These are phyloP conservation scores for Erannis defoliaria DNA, from an alignment of 2,888 invertebrate species.

Conservation along the genomic window DNA sequence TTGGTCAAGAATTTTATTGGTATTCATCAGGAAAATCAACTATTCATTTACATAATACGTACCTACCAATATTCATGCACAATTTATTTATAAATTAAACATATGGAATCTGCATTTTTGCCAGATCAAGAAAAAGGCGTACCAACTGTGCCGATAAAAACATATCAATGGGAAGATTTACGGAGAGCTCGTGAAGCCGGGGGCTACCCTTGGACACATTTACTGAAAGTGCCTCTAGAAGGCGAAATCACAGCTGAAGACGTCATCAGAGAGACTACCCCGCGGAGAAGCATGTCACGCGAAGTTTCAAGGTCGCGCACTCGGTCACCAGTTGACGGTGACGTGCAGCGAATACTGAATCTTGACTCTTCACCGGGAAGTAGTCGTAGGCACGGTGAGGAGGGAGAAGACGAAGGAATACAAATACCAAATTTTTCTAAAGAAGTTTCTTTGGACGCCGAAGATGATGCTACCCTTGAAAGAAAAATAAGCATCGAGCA, in stretches of 20 bases:
- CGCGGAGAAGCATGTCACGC: slow-evolving; percentile 81
- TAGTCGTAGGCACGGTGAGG: slow-evolving; percentile 79
- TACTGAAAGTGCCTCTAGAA: slow-evolving; percentile 88
- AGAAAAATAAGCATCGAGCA: slow-evolving; percentile 64
- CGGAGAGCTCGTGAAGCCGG: slow-evolving; percentile 90
- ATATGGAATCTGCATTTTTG: slow-evolving; percentile 86
- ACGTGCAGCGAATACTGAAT: slow-evolving; percentile 76
- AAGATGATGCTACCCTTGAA: slow-evolving; percentile 69
- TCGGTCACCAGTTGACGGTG: slow-evolving; percentile 72
- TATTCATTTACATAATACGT: slow-evolving; percentile 26
- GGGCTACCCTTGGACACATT: slow-evolving; percentile 93
- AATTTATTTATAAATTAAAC: slow-evolving; percentile 67
- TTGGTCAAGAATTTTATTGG: slow-evolving; percentile 23
- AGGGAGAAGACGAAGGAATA: slow-evolving; percentile 78
- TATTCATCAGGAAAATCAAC: slow-evolving; percentile 21
- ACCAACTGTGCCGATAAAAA: slow-evolving; percentile 91
- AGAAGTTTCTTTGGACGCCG: slow-evolving; percentile 78
- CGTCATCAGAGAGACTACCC: slow-evolving; percentile 79
- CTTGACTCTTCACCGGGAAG: slow-evolving; percentile 83
- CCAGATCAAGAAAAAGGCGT: slow-evolving; percentile 80
- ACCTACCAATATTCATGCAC: slow-evolving; percentile 12
- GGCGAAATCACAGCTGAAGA: slow-evolving; percentile 83
- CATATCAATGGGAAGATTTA: slow-evolving; percentile 94
- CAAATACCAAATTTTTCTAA: slow-evolving; percentile 83
- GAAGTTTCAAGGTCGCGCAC: slow-evolving; percentile 80